Base-by-base conservation (phyloP, 2,113 vertebrate species). In the Heterocephalus glaber region DNA sequence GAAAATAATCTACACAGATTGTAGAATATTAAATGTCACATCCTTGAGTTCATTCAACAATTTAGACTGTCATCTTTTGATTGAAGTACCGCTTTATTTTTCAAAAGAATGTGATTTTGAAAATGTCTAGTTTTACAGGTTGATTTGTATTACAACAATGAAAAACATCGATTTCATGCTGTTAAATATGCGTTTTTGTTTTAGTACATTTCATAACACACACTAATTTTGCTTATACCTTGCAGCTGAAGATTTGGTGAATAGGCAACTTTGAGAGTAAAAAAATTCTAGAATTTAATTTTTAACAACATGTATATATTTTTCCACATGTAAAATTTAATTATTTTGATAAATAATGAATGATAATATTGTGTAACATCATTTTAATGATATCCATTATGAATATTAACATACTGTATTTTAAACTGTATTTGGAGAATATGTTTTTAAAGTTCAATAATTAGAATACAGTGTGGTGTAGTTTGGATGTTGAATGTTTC, bases 11-110 rank as follows among this genome's bases (percentile, higher is more conserved):
- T 44, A 16, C 0, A 47, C 7, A 60, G 14, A 16, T 38, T 90
- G 11, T 92, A 5, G 5, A 65, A 81, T 81, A 52, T n/a, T 44
- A 96, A 20, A 5, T 94, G 41, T 79, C 33, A 74, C 1, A 14
- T 84, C 56, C 30, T 94, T 60, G 38, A 3, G 77, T 81, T 92
- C 16, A 92, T 66, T 90, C 83, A 83, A 54, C 74, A 86, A 47
- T 85, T 92, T n/a, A 22, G 28, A 33, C 2, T 68, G 7, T 12
- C 11, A 58, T 82, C 89, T 91, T 41, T 16, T 54, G 0, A 84
- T 44, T 26, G 63, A 92, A 65, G 13, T 20, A 0, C 2, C 81
- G 9, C 33, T 7, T 65, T 68, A 47, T 74, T 91, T 89, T 77
- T 38, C 70, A 91, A 97, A 19, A 38, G 6, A 90, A 61, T 72